Evolutionary conservation across 2,888 invertebrate species (phyloP).

Genomic region (Tanypteryx hageni): DNA sequence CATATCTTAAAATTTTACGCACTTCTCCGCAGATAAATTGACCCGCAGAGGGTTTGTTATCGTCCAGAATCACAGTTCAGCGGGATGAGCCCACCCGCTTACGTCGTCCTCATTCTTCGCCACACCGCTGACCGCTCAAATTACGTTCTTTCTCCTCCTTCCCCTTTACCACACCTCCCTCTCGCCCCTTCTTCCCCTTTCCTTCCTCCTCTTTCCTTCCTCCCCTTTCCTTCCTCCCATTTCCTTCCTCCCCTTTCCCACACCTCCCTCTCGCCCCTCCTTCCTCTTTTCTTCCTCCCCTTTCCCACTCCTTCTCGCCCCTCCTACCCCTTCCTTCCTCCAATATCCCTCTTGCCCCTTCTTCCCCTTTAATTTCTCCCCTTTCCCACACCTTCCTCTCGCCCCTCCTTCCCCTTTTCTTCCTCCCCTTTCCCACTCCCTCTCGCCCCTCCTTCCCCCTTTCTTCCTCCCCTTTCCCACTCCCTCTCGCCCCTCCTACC

Average conservation of each 20-base stretch:
- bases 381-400: background rate
- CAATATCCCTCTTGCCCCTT: background rate
- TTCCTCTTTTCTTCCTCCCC: background rate
- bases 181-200: background rate
- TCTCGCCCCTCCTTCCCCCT: no score
- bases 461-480: no score
- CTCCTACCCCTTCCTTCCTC: background rate
- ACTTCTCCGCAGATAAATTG: background rate
- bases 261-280: background rate
- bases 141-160: background rate
- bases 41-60: background rate
- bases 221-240: background rate
- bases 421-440: background rate
- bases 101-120: background rate
- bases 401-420: background rate
- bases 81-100: background rate
- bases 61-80: slow-evolving; percentile 16
- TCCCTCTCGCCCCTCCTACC: background rate
- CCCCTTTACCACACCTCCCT: background rate
- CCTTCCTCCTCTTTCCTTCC: background rate
- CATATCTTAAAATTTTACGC: background rate
- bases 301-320: background rate
- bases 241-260: background rate
- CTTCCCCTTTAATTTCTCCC: background rate
- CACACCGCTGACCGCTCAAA: background rate